Base-by-base conservation (phyloP, 2,113 vertebrate genomes). In the Isichthys henryi region DNA sequence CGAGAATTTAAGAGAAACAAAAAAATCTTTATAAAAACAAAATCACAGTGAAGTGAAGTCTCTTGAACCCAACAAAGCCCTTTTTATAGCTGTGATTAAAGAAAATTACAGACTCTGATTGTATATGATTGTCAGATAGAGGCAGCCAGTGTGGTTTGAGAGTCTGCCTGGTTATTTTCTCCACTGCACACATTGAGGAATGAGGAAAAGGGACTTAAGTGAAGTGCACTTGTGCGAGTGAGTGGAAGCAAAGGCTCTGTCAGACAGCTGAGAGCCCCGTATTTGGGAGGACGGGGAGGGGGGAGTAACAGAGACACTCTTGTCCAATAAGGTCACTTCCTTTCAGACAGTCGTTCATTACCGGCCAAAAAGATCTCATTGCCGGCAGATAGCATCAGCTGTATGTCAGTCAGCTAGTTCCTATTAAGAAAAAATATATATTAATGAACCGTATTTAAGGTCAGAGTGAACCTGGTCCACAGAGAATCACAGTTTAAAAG, bases 61-160 rank as follows among this genome's bases (percentile, higher is more conserved):
- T 90, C 86, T 90, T 91, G 90, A 91, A 91, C 45, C 58, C 88
- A 88, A 92, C 90, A 89, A 91, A 92, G 88, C 27, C 66, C 90
- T 95, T 94, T 92, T 92, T 93, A 93, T 91, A 89, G 90, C 87
- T 17, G 48, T 88, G 89, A 94, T 94, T 95, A 94, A 91, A 91
- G 93, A 90, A 90, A 93, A 94, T 93, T 91, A 91, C 82, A 93
- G 91, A 89, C 53, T 93, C 92, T 93, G 90, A 93, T 92, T 86
- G 62, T 87, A 87, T 90, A 90, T 91, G 91, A 93, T 93, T 93
- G 92, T 91, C 93, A 93, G 88, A 91, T 89, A 91, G 85, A 90
- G 93, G 91, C 74, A 90, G 90, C 90, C 80, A 46, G 89, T 27
- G 91, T 91, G 91, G 91, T 88, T 91, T 90, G 90, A 92, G 91